Evolutionary conservation across 2,888 invertebrate species (phyloP).

Genomic region (Troides aeacus): DNA sequence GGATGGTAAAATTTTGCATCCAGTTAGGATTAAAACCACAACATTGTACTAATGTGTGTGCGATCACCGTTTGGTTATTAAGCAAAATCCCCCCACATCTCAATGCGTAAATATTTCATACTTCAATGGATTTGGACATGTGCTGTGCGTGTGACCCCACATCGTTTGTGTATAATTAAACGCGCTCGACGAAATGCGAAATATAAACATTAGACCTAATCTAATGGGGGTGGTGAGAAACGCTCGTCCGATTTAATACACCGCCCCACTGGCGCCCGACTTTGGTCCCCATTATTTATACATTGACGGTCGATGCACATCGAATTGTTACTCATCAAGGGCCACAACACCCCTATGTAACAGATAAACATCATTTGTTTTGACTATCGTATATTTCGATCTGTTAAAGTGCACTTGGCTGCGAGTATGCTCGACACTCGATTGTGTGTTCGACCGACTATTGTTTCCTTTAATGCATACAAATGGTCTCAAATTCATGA

Average conservation of each 20-base stretch:
- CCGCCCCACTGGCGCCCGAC: slow-evolving; percentile 46
- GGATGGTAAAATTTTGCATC: not conserved
- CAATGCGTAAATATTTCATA: slow-evolving; percentile 1
- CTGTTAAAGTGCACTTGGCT: slow-evolving; percentile 5
- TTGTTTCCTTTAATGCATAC: slow-evolving; percentile 46
- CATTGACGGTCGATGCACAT: slow-evolving; percentile 40
- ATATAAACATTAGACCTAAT: slow-evolving; percentile 53
- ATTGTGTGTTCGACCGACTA: slow-evolving; percentile 31
- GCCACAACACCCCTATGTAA: slow-evolving; percentile 39
- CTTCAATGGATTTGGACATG: slow-evolving; percentile 7
- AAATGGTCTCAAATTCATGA: slow-evolving; percentile 42
- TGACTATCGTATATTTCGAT: slow-evolving; percentile 13
- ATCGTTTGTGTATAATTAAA: slow-evolving; percentile 8
- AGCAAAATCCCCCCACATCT: too few relatives aligned
- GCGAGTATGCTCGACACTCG: slow-evolving; percentile 1
- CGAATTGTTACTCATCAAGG: slow-evolving; percentile 34
- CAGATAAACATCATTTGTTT: slow-evolving; percentile 38
- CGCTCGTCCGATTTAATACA: slow-evolving; percentile 35
- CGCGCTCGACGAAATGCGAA: slow-evolving; percentile 49
- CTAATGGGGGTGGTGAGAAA: slow-evolving; percentile 39
- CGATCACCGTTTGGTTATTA: too few relatives aligned
- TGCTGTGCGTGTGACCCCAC: not conserved
- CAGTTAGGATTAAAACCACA: too few relatives aligned
- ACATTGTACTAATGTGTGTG: too few relatives aligned
- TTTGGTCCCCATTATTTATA: slow-evolving; percentile 42